A percentile compares a stretch with the other conserved stretches of the same genome.
Evolutionary conservation across 2,797 vertebrate genomes (phyloP).

Genomic region (Pseudotriccus pelzelni): DNA sequence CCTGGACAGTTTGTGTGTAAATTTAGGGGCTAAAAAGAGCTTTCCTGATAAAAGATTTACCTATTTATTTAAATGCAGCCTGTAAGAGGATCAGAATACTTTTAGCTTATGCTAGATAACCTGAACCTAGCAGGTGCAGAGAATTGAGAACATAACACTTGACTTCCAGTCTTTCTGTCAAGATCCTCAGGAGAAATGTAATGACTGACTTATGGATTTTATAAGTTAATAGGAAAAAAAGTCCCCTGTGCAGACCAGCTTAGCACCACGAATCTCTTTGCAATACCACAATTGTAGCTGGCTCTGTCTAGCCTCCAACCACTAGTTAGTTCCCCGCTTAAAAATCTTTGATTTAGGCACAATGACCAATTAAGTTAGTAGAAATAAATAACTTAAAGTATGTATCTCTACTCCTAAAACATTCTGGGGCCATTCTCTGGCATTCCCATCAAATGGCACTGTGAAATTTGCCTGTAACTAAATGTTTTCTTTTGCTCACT

Average conservation of each 20-base stretch:
- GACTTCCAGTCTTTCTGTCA: not conserved
- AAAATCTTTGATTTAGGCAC: not conserved
- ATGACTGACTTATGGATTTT: not conserved
- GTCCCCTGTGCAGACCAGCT: not conserved
- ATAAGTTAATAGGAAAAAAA: not conserved
- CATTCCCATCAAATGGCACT: not conserved
- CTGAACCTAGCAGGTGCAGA: not conserved
- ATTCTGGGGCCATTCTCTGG: not conserved
- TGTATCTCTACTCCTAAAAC: not conserved
- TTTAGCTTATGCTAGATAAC: not conserved
- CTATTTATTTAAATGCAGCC: not conserved
- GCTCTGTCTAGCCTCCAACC: not conserved
- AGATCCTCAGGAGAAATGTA: not conserved
- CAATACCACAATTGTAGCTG: fast-evolving
- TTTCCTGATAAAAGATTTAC: not conserved
- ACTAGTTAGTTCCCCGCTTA: not conserved
- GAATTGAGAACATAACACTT: not conserved
- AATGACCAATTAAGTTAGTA: not conserved
- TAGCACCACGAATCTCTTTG: not conserved
- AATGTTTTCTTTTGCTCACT: not conserved
- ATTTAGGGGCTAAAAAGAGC: not conserved
- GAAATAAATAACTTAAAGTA: not conserved
- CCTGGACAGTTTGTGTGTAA: not conserved
- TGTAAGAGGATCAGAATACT: not conserved
- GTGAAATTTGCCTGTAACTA: not conserved